Base-by-base conservation (phyloP, 2,113 vertebrate genomes). In the Emydura subglobosa region DNA sequence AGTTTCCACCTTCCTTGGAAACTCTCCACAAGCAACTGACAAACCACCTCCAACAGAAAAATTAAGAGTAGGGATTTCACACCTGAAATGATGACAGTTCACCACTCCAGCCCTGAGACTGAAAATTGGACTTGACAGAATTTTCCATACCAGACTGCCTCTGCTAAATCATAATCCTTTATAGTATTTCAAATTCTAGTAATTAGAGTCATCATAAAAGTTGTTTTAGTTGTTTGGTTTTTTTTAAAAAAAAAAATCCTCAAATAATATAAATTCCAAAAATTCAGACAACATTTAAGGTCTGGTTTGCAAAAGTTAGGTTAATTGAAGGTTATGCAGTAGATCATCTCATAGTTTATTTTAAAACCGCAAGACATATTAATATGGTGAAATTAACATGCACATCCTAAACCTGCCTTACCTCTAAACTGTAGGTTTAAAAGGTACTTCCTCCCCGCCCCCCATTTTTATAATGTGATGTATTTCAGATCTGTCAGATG, bases 401-500 rank as follows among this genome's bases (percentile, higher is more conserved):
- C 4, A 55, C 88, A 59, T 87, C 76, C 76, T 89, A 89, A 87
- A 8, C 54, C 84, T 94, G 44, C 65, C 54, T 96, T 76, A n/a
- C 19, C 83, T 95, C 80, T 79, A 78, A 39, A 80, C 24, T 6
- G 83, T 31, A 83, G 86, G 22, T 84, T 94, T 91, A 57, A 22
- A 57, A 31, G 2, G 9, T 13, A 1, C 82, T 87, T 44, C 91
- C 93, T 24, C 42, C 88, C 86, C 10, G 72, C 57, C 34, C 47
- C 55, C 34, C 4, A 29, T 47, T 29, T 88, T 89, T 74, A 94
- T 90, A 94, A 88, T 17, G 34, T 34, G 54, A 31, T 10, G 53
- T 78, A 82, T 89, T 94, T 96, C 91, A 95, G 81, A 92, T 76
- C 92, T 81, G 87, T 89, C 39, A 79, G 82, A 85, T 94, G 79